Conservation (phyloP, 2,888 invertebrate genomes). For the Scrobipalpa atriplicella region DNA sequence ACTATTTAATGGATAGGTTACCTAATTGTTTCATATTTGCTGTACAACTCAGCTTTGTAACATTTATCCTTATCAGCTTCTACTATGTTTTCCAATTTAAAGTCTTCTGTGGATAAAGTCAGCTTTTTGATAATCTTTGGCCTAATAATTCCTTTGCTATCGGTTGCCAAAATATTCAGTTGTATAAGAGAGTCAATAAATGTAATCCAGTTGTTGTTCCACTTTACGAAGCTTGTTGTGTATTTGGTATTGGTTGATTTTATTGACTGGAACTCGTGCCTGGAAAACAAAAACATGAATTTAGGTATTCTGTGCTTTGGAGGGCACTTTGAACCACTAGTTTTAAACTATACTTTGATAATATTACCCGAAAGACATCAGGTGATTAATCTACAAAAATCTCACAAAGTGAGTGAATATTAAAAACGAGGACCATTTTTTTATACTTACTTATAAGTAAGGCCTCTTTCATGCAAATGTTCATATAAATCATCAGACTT, state of each 20-base stretch:
- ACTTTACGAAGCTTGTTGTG: constrained; percentile 42
- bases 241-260: constrained; percentile 38
- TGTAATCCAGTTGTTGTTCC: constrained; percentile 46
- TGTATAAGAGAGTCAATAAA: constrained; percentile 49
- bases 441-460: constrained; percentile 43
- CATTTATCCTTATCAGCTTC: background rate
- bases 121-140: background rate
- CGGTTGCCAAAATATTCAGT: constrained; percentile 41
- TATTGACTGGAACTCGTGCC: constrained; percentile 46
- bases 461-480: constrained; percentile 44
- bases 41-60: background rate
- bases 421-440: background rate
- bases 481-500: constrained; percentile 46
- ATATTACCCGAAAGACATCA: background rate
- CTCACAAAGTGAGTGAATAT: too few species aligned
- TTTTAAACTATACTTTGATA: too few species aligned
- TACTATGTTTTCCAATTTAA: background rate
- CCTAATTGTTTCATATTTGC: background rate
- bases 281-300: too few species aligned
- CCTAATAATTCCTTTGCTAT: constrained; percentile 39
- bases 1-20: background rate
- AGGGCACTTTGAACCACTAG: too few species aligned
- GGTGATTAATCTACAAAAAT: too few species aligned
- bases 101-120: background rate
- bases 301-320: too few species aligned